phyloP scores from a whole-genome alignment of 2,888 invertebrate genomes.

The Glyphotaelius pellucidus region DNA sequence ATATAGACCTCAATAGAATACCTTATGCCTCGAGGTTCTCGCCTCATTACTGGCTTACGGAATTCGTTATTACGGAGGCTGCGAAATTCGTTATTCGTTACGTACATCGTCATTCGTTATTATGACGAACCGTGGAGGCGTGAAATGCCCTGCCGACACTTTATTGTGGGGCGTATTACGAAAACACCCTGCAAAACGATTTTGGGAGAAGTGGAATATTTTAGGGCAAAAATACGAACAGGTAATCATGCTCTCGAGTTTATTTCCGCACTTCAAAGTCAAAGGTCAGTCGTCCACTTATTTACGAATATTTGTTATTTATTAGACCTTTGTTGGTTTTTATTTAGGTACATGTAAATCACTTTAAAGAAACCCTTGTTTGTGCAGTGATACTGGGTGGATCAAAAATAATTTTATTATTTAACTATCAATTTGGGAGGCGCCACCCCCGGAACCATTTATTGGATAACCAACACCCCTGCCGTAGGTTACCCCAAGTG shows the following conservation, averaged over 20 bases:
- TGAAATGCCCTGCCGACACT: background rate
- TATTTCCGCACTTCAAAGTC: too few species aligned
- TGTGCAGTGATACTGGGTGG: too few species aligned
- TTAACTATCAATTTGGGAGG: too few species aligned
- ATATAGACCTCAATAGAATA: constrained; percentile 2
- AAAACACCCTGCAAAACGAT: background rate
- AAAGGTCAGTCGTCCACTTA: background rate
- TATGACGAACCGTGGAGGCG: constrained; percentile 23
- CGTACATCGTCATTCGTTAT: background rate
- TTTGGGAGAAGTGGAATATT: background rate
- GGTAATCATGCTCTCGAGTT: background rate
- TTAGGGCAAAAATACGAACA: background rate
- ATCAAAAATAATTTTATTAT: too few species aligned
- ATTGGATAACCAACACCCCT: too few species aligned
- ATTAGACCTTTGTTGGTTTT: too few species aligned
- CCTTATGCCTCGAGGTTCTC: background rate
- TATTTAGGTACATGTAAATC: too few species aligned
- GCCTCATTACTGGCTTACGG: constrained; percentile 23
- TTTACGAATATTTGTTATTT: background rate
- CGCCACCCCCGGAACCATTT: too few species aligned
- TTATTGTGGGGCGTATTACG: background rate
- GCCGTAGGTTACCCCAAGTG: too few species aligned
- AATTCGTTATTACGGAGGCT: constrained; percentile 24
- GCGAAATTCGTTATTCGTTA: constrained; percentile 8
- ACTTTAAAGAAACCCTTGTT: too few species aligned